Evolutionary conservation across 2,113 vertebrate genomes (phyloP).

Genomic region (Pelmatolapia mariae): DNA sequence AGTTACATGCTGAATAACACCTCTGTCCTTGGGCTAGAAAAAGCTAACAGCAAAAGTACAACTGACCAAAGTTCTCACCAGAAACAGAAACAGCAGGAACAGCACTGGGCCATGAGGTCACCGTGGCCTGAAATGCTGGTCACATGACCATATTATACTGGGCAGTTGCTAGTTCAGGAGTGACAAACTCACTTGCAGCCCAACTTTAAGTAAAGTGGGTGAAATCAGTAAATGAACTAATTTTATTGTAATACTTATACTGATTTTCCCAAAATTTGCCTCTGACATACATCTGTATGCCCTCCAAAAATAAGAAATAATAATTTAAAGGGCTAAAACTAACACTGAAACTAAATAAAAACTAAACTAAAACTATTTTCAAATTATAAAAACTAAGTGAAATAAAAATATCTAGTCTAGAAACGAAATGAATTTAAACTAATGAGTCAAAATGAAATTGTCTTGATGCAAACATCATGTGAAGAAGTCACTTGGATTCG

Average conservation of each 20-base stretch:
- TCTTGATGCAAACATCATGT: not conserved
- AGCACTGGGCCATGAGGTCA: not conserved
- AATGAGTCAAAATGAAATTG: not conserved
- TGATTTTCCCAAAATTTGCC: not conserved
- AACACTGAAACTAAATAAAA: not conserved
- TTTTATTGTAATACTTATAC: not conserved
- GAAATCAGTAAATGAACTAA: not conserved
- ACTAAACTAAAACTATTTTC: accelerated
- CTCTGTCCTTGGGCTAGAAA: not conserved
- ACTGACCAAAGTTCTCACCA: not conserved
- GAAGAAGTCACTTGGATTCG: not conserved
- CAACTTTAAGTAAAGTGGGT: not conserved
- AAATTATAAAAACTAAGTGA: not conserved
- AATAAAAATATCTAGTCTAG: not conserved
- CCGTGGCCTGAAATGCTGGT: not conserved
- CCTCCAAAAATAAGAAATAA: not conserved
- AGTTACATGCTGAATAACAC: not conserved
- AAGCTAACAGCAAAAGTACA: not conserved
- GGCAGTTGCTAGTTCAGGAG: not conserved
- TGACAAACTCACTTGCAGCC: not conserved
- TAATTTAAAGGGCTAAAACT: not conserved
- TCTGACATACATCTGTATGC: not conserved
- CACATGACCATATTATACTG: not conserved
- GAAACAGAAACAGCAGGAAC: not conserved
- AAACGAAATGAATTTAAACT: not conserved